Evolutionary conservation across 2,113 vertebrate genomes (phyloP), one percentile per base, ranked within the genome.

Genomic region (Austrofundulus limnaeus): DNA sequence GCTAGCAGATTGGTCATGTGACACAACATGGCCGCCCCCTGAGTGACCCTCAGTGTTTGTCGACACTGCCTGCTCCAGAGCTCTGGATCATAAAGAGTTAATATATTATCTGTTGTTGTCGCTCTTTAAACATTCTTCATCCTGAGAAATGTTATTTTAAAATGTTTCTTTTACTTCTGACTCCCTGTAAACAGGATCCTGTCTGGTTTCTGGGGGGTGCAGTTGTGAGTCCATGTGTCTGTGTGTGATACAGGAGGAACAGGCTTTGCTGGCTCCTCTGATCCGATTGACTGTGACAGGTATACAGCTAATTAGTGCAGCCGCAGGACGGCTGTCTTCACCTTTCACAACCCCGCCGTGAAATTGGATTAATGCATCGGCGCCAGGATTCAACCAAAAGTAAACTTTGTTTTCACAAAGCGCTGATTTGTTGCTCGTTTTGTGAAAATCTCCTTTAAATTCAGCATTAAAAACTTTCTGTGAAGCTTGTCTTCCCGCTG

Each of bases 331-430:
- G 70, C 86, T 86, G 82, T 89, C 86, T 82, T 86, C 76, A 76
- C 81, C 82, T 86, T 79, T 90, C 88, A 87, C 61, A 71, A 72
- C 68, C 75, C 65, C 7, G 37, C 72, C 71, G 80, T 73, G 74
- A 85, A 90, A 92, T 87, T 90, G 87, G 81, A 87, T 90, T 90
- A 88, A 92, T 91, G 61, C 56, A 75, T 64, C 52, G 68, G 62
- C 47, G n/a, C 50, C 24, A 38, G 47, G 78, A 75, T 70, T 80
- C 58, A 60, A 75, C 75, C 64, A 72, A 41, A 59, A 59, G 55
- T 60, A 85, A 64, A 64, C 68, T 58, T 48, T n/a, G n/a, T n/a
- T 53, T 72, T 61, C 65, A 66, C 61, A 61, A 53, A 82, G 51
- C 56, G 38, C 21, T 46, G 45, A 77, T 82, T 28, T 72, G 42